Evolutionary conservation across 2,888 invertebrate genomes (phyloP), one percentile per base, ranked within the genome.

Genomic region (Tortricodes alternella): DNA sequence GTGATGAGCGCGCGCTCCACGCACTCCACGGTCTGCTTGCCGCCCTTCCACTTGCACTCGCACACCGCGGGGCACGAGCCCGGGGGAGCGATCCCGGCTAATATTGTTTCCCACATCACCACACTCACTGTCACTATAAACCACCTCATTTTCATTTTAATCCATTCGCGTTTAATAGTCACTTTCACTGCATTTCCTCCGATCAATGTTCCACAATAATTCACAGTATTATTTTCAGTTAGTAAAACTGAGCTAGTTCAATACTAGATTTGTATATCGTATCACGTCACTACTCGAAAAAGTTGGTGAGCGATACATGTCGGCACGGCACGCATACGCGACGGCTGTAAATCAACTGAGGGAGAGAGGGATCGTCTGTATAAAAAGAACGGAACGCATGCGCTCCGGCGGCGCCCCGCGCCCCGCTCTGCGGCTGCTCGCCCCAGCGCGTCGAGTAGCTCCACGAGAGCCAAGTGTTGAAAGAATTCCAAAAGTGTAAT

Each of bases 21-120:
- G 85, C 98, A 98, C 88, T 97, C 97, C 60, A 97, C 97, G 46
- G 97, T 96, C 81, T 96, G 96, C 84, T 98, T 98, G 67, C 97
- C 97, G 72, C 95, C 95, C 87, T 97, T 97, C 98, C 98, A 98
- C 86, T 97, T 97, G 89, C 98, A 98, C 72, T 93, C 93, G 87
- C 98, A 98, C 68, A 94, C 94, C 37, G 92, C 92, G 58, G 96
- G 96, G 71, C 95, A 95, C 65, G 92, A 92, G 65, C 92, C 93
- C 61, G 92, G 89, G 65, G 91, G 89, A 57, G 91, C 91, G 60
- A 89, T 76, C 61, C 81, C 87, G 63, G 81, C 84, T 60, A 80
- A 71, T 74, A 83, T 78, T 63, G 83, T 84, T 80, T 81, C 76
- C 75, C 80, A 82, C 79, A 86, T 73, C 78, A 87, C 76, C 76